Conservation (phyloP, 2,113 vertebrate species). For the Microcebus lehilahytsara region DNA sequence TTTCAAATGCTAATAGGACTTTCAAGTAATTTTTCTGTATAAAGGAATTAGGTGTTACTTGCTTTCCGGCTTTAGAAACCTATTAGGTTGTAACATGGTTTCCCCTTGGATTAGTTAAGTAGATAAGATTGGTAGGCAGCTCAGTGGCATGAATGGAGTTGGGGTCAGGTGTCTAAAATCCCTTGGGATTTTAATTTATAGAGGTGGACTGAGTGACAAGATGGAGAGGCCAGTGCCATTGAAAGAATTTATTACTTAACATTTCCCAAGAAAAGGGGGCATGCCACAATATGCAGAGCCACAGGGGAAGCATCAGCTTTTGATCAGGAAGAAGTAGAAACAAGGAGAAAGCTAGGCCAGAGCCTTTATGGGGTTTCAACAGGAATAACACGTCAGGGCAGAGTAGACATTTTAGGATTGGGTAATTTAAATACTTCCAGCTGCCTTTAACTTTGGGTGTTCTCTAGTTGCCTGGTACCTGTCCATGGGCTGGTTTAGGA, state of each 20-base stretch:
- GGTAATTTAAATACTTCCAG: background rate
- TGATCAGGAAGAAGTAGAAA: background rate
- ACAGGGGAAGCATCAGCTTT: background rate
- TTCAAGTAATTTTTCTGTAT: background rate
- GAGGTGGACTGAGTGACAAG: background rate
- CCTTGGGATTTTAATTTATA: background rate
- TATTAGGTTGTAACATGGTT: background rate
- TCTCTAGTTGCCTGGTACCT: background rate
- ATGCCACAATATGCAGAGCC: background rate
- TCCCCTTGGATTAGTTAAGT: background rate
- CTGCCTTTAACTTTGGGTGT: background rate
- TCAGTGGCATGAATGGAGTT: background rate
- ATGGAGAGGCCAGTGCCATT: background rate
- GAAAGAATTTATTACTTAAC: background rate
- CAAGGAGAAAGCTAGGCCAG: background rate
- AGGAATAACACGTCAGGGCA: background rate
- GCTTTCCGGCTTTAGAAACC: background rate
- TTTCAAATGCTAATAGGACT: background rate
- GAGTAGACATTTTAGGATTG: background rate
- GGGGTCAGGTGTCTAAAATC: background rate
- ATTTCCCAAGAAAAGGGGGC: background rate
- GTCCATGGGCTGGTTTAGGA: background rate
- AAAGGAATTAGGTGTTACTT: background rate
- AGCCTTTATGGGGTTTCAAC: background rate
- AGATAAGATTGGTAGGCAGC: background rate